Conservation (phyloP, 2,797 vertebrate species). For the Lophotriccus pileatus region DNA sequence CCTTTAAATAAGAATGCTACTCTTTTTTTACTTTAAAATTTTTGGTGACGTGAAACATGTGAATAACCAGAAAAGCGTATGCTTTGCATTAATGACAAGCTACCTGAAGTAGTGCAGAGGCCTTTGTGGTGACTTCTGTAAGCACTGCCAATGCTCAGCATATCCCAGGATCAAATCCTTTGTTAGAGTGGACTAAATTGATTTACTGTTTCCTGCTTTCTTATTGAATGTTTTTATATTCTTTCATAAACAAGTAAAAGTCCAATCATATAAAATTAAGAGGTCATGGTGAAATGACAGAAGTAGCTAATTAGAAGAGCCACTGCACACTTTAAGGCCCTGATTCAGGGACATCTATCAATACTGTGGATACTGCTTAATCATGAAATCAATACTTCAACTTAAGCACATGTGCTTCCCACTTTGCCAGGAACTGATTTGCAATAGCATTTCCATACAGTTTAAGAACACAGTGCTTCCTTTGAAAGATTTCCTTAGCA, state of each 20-base stretch:
- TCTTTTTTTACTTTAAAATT: background rate
- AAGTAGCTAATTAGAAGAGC: conserved; percentile 40
- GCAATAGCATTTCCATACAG: background rate
- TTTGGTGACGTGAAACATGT: background rate
- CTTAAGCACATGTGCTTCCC: background rate
- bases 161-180: background rate
- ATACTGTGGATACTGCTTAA: conserved; percentile 45
- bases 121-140: background rate
- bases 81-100: background rate
- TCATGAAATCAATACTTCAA: conserved; percentile 44
- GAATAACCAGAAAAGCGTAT: background rate
- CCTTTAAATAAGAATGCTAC: background rate
- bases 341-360: conserved; percentile 14
- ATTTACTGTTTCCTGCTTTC: background rate
- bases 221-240: conserved; percentile 8
- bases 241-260: conserved; percentile 18
- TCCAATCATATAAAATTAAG: background rate
- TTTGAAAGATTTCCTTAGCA: background rate
- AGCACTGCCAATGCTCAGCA: background rate
- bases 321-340: background rate
- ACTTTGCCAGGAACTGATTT: background rate
- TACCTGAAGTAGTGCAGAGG: background rate
- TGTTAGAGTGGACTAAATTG: background rate
- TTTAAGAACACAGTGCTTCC: background rate
- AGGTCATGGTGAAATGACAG: background rate